Evolutionary conservation across 2,113 vertebrate genomes (phyloP).

Genomic region (Galemys pyrenaicus): DNA sequence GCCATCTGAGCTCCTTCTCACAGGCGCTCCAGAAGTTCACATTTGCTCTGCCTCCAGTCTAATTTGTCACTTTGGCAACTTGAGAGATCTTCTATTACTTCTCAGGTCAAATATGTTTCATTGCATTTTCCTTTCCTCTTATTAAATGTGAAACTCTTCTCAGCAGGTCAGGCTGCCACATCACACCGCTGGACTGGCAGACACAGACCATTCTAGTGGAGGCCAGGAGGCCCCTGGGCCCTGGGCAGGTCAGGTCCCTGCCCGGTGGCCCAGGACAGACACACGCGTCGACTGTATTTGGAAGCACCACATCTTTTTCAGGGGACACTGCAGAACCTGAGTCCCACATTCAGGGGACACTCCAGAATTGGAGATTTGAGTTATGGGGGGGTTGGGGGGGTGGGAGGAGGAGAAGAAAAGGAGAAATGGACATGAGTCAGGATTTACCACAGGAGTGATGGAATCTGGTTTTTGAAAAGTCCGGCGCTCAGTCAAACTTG

Average conservation of each 20-base stretch:
- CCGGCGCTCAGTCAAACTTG: not conserved
- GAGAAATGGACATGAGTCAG: not conserved
- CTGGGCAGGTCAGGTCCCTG: not conserved
- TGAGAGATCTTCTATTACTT: conserved; percentile 34
- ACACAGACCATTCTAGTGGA: not conserved
- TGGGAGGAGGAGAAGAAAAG: not conserved
- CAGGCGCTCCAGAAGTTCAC: not conserved
- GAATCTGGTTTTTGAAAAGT: not conserved
- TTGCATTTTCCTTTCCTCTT: not conserved
- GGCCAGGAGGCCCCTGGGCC: too few relatives aligned
- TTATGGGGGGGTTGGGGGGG: too few relatives aligned
- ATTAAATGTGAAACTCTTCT: not conserved
- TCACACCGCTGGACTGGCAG: not conserved
- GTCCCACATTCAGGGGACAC: not conserved
- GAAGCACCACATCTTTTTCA: not conserved
- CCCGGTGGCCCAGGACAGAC: not conserved
- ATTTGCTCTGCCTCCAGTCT: not conserved
- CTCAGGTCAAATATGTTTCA: conserved; percentile 31
- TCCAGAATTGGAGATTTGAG: not conserved
- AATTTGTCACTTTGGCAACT: conserved; percentile 12
- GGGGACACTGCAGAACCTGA: not conserved
- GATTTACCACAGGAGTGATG: not conserved
- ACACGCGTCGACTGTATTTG: not conserved
- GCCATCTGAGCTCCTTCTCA: not conserved
- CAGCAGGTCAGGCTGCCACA: not conserved